These are phyloP conservation scores for Spilarctia lutea DNA, from an alignment of 2,888 invertebrate genomes.

Conservation along the genomic window DNA sequence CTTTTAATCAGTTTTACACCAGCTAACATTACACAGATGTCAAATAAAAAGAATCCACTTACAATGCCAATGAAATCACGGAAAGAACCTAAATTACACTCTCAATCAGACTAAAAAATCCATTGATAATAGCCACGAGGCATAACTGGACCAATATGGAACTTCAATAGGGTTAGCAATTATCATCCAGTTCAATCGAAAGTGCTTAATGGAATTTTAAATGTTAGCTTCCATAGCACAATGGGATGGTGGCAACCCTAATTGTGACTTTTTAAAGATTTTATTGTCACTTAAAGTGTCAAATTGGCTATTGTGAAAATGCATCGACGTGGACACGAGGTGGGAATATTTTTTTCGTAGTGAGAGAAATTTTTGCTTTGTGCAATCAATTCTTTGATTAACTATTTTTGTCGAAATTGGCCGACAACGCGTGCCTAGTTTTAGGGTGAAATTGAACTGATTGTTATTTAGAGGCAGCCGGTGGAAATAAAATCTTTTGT, in stretches of 20 bases:
- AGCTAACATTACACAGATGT: neutral
- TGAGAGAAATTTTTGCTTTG: constrained; percentile 62
- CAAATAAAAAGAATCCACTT: neutral
- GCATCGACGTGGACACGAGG: constrained; percentile 66
- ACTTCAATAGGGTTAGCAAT: constrained; percentile 58
- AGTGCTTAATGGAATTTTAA: constrained; percentile 85
- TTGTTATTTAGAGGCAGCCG: neutral
- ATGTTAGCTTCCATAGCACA: constrained; percentile 78
- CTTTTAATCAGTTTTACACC: neutral
- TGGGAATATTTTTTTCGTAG: constrained; percentile 47
- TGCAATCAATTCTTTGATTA: constrained; percentile 54
- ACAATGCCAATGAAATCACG: neutral
- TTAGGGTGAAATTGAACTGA: constrained; percentile 15
- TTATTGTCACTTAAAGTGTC: constrained; percentile 76
- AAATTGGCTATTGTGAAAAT: constrained; percentile 80
- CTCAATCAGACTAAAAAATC: constrained; percentile 25
- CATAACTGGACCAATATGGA: constrained; percentile 38
- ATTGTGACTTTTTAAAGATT: constrained; percentile 68
- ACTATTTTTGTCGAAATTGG: constrained; percentile 52
- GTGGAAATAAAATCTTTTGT: constrained; percentile 2
- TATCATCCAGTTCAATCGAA: constrained; percentile 61
- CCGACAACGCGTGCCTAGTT: constrained; percentile 21
- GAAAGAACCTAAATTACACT: neutral
- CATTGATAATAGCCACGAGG: constrained; percentile 40
- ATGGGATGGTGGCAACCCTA: constrained; percentile 70